phyloP scores from a whole-genome alignment of 2,797 vertebrate genomes.

The Geotrypetes seraphini region DNA sequence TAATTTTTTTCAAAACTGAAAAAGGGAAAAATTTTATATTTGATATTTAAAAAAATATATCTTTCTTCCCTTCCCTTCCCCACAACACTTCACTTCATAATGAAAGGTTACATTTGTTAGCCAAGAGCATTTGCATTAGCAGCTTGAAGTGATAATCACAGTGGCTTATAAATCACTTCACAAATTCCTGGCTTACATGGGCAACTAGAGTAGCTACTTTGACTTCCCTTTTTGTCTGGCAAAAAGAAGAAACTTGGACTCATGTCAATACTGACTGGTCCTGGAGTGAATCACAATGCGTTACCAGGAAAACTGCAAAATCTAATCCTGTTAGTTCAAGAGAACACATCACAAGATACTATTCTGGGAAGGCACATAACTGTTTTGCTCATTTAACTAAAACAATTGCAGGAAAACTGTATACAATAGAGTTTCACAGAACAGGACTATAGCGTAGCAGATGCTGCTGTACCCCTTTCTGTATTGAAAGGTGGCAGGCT shows the following conservation, averaged over 20 bases:
- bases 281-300: slow-evolving; percentile 43
- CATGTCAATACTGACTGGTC: slow-evolving; percentile 58
- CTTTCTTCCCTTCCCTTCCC: too few relatives aligned
- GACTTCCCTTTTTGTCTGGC: slow-evolving; percentile 53
- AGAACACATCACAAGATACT: too few relatives aligned
- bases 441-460: too few relatives aligned
- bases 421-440: too few relatives aligned
- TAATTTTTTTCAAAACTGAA: slow-evolving; percentile 37
- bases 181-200: slow-evolving; percentile 64
- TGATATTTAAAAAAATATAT: slow-evolving; percentile 70
- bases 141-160: slow-evolving; percentile 54
- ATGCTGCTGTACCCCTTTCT: too few relatives aligned
- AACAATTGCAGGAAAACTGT: too few relatives aligned
- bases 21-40: slow-evolving; percentile 52
- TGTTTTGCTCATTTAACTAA: too few relatives aligned
- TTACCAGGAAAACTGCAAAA: slow-evolving; percentile 57
- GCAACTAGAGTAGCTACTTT: slow-evolving; percentile 65
- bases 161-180: slow-evolving; percentile 70
- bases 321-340: slow-evolving; percentile 61
- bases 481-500: too few relatives aligned
- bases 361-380: too few relatives aligned
- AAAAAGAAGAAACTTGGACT: slow-evolving; percentile 52
- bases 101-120: slow-evolving; percentile 36
- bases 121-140: slow-evolving; percentile 38
- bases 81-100: slow-evolving; percentile 40